Conservation (phyloP, 2,888 invertebrate genomes). For the Hypomecis punctinalis region DNA sequence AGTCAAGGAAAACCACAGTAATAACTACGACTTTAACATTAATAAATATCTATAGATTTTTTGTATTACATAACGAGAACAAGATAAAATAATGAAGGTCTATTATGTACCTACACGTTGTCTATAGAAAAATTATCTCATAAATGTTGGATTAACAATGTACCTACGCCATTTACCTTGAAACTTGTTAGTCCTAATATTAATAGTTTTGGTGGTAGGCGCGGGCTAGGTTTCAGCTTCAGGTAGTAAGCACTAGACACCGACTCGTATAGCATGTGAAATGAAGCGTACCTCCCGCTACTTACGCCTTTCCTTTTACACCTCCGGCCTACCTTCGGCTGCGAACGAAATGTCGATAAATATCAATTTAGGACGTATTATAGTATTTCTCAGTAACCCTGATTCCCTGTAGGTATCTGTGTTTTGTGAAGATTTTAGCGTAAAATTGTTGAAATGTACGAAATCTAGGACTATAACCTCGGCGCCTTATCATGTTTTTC, state of each 20-base stretch:
- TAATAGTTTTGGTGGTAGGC: conserved; percentile 16
- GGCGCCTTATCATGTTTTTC: conserved; percentile 15
- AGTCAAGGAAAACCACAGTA: too few relatives aligned
- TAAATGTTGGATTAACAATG: conserved; percentile 4
- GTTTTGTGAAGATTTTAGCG: conserved; percentile 18
- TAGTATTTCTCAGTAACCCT: conserved; percentile 27
- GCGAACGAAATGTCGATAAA: conserved; percentile 39
- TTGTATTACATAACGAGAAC: too few relatives aligned
- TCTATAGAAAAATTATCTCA: neutral
- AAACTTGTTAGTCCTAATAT: conserved; percentile 11
- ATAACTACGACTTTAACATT: too few relatives aligned
- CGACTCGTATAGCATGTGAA: conserved; percentile 11
- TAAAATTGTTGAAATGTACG: conserved; percentile 33
- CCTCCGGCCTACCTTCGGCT: conserved; percentile 11
- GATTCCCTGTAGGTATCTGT: conserved; percentile 39
- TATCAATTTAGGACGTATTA: conserved; percentile 42
- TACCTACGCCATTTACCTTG: conserved; percentile 10
- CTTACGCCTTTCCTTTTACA: neutral
- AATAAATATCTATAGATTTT: too few relatives aligned
- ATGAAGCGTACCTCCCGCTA: conserved; percentile 6
- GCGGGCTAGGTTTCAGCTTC: conserved; percentile 1
- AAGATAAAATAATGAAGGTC: neutral
- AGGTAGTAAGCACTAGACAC: conserved; percentile 5
- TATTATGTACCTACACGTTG: neutral
- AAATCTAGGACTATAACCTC: conserved; percentile 31